A percentile compares a stretch with the other conserved stretches of the same genome.
Conservation (phyloP, 1,140 invertebrate genomes). For the Meloidogyne exigua region DNA sequence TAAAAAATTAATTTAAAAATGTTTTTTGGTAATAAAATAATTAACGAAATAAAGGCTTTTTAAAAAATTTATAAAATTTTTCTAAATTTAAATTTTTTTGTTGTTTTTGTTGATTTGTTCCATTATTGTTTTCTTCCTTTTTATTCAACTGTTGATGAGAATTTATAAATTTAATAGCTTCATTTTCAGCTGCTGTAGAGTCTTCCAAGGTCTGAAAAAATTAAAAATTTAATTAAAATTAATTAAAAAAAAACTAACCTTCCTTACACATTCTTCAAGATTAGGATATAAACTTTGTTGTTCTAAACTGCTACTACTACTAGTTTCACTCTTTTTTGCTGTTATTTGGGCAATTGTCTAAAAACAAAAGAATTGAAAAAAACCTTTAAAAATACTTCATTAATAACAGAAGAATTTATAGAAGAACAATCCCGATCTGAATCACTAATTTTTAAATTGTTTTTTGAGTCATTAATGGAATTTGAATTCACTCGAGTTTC, state of each 20-base stretch:
- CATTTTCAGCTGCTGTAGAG: not conserved
- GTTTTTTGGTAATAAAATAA: too few species aligned
- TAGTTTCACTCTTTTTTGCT: too few species aligned
- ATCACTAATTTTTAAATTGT: not conserved
- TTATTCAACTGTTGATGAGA: not conserved
- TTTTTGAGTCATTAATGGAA: not conserved
- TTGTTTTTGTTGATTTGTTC: not conserved
- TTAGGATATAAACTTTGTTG: conserved; percentile 22
- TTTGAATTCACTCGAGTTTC: not conserved
- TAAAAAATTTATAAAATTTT: conserved; percentile 6
- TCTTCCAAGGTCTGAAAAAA: conserved; percentile 13
- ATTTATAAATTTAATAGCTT: not conserved
- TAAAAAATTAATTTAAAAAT: too few species aligned
- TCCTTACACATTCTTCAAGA: conserved; percentile 11
- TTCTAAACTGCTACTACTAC: conserved; percentile 3
- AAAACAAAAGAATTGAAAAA: not conserved
- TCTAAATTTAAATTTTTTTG: too few species aligned
- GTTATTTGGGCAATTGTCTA: not conserved
- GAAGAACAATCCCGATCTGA: not conserved
- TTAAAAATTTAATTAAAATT: not conserved
- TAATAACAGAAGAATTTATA: not conserved
- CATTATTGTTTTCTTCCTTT: not conserved
- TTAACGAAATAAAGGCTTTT: not conserved
- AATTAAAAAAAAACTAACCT: not conserved
- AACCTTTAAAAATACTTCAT: not conserved